Evolutionary conservation across 2,797 vertebrate genomes (phyloP).

Genomic region (Phalloptychus januarius): DNA sequence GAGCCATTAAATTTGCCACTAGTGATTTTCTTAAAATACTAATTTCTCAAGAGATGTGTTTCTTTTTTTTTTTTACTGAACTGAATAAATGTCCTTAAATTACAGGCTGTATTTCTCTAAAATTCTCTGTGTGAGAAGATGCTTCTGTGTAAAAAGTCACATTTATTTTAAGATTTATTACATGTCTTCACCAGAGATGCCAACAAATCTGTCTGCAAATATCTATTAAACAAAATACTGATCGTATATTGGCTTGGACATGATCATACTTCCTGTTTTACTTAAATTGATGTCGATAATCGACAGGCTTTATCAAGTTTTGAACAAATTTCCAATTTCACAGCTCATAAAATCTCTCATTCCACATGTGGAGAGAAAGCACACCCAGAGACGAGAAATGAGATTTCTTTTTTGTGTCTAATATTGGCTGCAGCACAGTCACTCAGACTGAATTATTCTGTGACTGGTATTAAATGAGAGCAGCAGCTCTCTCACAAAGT

Average conservation of each 20-base stretch:
- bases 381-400: slow-evolving; percentile 5
- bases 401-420: slow-evolving; percentile 7
- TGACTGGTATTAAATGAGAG: slow-evolving; percentile 12
- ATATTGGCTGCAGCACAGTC: background rate
- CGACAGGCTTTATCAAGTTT: background rate
- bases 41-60: background rate
- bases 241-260: background rate
- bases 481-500: background rate
- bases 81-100: slow-evolving; percentile 1
- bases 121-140: background rate
- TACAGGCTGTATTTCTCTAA: background rate
- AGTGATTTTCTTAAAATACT: slow-evolving; percentile 3
- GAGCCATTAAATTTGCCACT: background rate
- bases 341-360: slow-evolving; percentile 11
- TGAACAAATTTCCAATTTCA: slow-evolving; percentile 4
- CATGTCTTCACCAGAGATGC: background rate
- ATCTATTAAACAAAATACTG: slow-evolving; percentile 1
- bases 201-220: background rate
- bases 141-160: background rate
- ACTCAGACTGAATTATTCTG: slow-evolving; percentile 3
- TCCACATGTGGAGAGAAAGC: background rate
- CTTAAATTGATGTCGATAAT: background rate
- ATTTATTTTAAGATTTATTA: background rate
- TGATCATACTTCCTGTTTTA: slow-evolving; percentile 1
- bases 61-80: background rate